Percentiles rank a stretch among this genome's conserved stretches.
phyloP scores from a whole-genome alignment of 2,797 vertebrate genomes.

The Hypotaenidia okinawae region DNA sequence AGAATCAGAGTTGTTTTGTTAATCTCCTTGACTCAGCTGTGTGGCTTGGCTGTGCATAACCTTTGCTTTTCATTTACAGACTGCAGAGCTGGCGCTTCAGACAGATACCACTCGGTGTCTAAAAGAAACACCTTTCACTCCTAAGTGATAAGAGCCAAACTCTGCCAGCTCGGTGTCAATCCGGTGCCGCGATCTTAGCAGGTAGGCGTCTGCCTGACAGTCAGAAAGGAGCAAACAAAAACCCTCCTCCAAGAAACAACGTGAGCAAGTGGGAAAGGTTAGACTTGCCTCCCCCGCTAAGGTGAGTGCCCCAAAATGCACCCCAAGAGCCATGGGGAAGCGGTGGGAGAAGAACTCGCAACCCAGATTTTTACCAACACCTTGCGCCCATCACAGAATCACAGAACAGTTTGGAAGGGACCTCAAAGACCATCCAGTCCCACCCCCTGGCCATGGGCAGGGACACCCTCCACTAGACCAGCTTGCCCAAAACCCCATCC shows the following conservation, averaged over 20 bases:
- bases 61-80: slow-evolving; percentile 13
- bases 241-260: background rate
- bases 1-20: background rate
- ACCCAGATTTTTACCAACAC: background rate
- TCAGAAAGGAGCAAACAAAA: background rate
- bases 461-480: no score
- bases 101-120: background rate
- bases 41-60: background rate
- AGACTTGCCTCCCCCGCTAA: background rate
- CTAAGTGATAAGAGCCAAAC: background rate
- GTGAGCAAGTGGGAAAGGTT: background rate
- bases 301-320: background rate
- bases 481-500: no score
- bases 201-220: background rate
- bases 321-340: background rate
- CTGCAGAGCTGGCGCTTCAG: background rate
- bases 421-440: no score
- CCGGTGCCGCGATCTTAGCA: background rate
- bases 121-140: background rate
- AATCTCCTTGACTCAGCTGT: background rate
- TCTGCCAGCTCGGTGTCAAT: background rate
- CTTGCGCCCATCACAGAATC: background rate
- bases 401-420: no score
- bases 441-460: no score
- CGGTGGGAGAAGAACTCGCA: background rate